phyloP scores from a whole-genome alignment of 2,797 vertebrate species.

The Sciurus vulgaris region DNA sequence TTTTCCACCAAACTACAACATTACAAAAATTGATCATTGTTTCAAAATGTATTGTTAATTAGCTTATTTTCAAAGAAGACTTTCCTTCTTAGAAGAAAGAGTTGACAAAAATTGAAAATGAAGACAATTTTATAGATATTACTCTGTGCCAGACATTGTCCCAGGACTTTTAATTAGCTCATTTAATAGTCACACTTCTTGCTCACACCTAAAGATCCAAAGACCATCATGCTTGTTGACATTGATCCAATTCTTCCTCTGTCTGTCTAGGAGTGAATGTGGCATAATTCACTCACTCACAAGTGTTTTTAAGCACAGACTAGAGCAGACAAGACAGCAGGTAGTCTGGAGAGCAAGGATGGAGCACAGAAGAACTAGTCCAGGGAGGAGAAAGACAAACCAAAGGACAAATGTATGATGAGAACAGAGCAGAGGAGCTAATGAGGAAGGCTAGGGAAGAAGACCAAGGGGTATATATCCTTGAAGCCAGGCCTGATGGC shows the following conservation, averaged over 20 bases:
- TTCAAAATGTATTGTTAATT: background rate
- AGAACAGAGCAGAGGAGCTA: background rate
- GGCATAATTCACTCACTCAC: background rate
- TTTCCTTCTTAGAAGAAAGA: background rate
- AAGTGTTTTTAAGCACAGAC: background rate
- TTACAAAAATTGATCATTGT: background rate
- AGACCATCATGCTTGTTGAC: background rate
- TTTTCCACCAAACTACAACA: slow-evolving; percentile 30
- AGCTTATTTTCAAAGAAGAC: background rate
- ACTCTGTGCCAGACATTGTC: background rate
- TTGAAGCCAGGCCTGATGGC: background rate
- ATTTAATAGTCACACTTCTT: background rate
- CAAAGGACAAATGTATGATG: background rate
- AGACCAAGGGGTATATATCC: background rate
- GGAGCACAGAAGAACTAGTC: background rate
- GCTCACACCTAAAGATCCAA: background rate
- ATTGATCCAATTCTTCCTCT: slow-evolving; percentile 9
- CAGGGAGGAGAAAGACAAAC: background rate
- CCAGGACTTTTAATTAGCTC: background rate
- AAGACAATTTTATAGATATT: background rate
- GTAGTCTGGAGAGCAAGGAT: background rate
- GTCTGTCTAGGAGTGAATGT: background rate
- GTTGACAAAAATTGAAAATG: background rate
- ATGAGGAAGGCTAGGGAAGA: background rate
- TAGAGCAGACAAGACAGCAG: background rate